Conservation (phyloP, 1,140 invertebrate species). For the Kradibia gibbosae region DNA sequence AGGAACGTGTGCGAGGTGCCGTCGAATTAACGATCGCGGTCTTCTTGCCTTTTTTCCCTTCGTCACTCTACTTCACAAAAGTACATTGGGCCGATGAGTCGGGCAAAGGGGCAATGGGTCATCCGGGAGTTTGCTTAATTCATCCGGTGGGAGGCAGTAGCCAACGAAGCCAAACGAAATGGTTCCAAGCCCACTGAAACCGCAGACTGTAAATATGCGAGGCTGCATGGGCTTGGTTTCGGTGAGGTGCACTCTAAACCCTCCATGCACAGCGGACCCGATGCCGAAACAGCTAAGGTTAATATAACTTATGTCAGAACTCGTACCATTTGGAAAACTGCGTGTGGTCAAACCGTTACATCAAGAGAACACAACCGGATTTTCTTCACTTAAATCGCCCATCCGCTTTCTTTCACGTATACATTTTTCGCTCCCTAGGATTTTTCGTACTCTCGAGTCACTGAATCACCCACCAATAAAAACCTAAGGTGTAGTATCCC, state of each 20-base stretch:
- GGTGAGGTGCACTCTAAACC: constrained; percentile 3
- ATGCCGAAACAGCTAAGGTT: not conserved
- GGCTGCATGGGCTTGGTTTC: not conserved
- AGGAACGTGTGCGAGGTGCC: not conserved
- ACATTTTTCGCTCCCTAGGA: not conserved
- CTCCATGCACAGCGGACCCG: not conserved
- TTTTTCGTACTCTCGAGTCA: not conserved
- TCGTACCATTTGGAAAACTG: constrained; percentile 6
- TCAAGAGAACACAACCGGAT: not conserved
- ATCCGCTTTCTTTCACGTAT: not conserved
- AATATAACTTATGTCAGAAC: constrained; percentile 15
- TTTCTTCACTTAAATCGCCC: not conserved
- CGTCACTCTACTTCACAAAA: not conserved
- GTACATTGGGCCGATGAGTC: not conserved
- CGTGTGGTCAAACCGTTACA: constrained; percentile 28
- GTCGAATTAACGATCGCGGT: constrained; percentile 12
- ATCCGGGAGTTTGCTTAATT: constrained; percentile 12
- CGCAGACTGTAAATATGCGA: constrained; percentile 45
- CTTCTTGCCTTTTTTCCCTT: not conserved
- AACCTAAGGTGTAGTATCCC: not conserved
- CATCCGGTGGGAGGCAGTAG: not conserved
- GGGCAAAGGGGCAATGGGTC: not conserved
- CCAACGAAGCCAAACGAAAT: constrained; percentile 41
- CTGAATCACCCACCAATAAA: not conserved
- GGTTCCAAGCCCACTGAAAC: constrained; percentile 24